Base-by-base conservation (phyloP, 2,797 vertebrate species). In the Gadopsis marmoratus region DNA sequence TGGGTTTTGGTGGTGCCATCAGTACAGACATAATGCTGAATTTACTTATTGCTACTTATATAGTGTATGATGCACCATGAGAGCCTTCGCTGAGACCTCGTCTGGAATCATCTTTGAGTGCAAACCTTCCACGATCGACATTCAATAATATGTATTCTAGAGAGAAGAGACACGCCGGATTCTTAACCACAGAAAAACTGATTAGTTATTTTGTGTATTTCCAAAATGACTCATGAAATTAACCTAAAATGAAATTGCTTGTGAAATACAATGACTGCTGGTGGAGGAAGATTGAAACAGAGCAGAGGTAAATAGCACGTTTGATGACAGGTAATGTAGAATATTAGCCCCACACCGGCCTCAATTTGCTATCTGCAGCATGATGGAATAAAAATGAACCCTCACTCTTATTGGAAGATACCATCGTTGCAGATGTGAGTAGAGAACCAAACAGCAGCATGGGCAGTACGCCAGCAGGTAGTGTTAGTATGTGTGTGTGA, bases 381-480 rank as follows among this genome's bases (percentile, higher is more conserved):
- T 71, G 74, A 84, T 69, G 78, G 79, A 81, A 92, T 91, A 85
- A 76, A 85, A 86, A 88, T 83, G 59, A 89, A 73, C 76, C 71
- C 62, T 75, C 76, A 14, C 50, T 83, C 73, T 89, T 85, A 83
- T 71, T 89, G 67, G 76, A 86, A 86, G 82, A 89, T 81, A 76
- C 80, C 35, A 87, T 88, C 81, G 76, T 39, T 72, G 50, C 41
- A 48, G 31, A 74, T 64, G 85, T 51, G 78, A 86, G 59, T 31
- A 68, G 75, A 83, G 63, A 59, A 79, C 56, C 60, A 79, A 86
- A 77, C 68, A 83, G 67, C 33, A 70, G 77, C 45, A 66, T n/a
- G 37, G 80, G 78, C 60, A 71, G 64, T 17, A 55, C 80, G 77
- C 74, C 84, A 88, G 77, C 26, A 76, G 69, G 82, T 48, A 62